These are phyloP conservation scores for Polyodon spathula DNA, from an alignment of 2,113 vertebrate genomes.

Conservation along the genomic window DNA sequence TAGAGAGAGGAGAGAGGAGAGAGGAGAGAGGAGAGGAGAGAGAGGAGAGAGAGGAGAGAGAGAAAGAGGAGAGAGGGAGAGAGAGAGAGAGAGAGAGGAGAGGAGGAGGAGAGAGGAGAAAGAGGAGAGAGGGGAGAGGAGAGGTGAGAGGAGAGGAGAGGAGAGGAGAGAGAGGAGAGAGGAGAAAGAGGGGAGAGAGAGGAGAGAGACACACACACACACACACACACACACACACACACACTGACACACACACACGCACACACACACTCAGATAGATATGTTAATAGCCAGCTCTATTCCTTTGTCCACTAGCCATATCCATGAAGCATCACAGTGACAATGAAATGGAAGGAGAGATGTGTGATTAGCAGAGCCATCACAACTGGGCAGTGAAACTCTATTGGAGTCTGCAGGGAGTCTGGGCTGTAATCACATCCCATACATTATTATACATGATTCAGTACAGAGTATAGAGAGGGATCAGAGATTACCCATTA, in stretches of 20 bases:
- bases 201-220: slow-evolving; percentile 18
- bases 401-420: no score
- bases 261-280: not conserved
- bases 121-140: slow-evolving; percentile 31
- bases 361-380: no score
- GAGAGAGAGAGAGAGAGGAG: not conserved
- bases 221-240: no score
- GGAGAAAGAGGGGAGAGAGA: slow-evolving; percentile 17
- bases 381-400: no score
- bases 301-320: slow-evolving; percentile 58
- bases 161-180: slow-evolving; percentile 6
- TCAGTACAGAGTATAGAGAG: no score
- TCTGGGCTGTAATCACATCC: no score
- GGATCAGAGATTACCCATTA: no score
- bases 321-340: slow-evolving; percentile 27
- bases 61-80: not conserved
- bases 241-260: not conserved
- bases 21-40: not conserved
- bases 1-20: not conserved
- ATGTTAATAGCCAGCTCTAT: slow-evolving; percentile 23
- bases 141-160: slow-evolving; percentile 24
- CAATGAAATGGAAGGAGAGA: slow-evolving; percentile 33
- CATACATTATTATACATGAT: no score
- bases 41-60: no score
- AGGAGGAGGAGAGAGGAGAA: slow-evolving; percentile 18